Percentiles rank a stretch among this genome's conserved stretches.
Evolutionary conservation across 2,113 vertebrate genomes (phyloP).

Genomic region (Coregonus clupeaformis): DNA sequence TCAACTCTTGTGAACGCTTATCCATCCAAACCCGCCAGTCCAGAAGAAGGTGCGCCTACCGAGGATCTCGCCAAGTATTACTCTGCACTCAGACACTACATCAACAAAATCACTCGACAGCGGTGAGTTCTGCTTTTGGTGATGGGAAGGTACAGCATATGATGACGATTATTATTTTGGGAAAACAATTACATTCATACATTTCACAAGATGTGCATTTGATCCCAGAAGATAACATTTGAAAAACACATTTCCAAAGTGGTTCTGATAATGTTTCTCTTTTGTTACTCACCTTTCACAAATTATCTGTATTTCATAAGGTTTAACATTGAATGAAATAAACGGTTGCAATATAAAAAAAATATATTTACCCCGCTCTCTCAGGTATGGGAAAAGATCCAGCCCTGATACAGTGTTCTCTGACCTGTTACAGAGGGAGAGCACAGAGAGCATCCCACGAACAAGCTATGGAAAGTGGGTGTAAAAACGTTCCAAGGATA

Average conservation of each 20-base stretch:
- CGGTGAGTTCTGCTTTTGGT: constrained; percentile 73
- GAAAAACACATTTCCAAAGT: background rate
- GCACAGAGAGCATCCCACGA: constrained; percentile 80
- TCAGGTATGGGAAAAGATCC: constrained; percentile 92
- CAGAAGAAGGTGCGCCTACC: constrained; percentile 84
- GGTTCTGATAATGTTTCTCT: no score
- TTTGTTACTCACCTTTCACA: no score
- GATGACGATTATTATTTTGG: background rate
- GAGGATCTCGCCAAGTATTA: constrained; percentile 96
- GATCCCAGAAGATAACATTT: background rate
- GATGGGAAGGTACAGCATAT: background rate
- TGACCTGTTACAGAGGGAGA: constrained; percentile 86
- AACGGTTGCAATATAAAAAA: background rate
- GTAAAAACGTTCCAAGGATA: background rate
- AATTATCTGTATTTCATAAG: background rate
- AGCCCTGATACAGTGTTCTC: constrained; percentile 85
- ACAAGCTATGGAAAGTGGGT: constrained; percentile 51
- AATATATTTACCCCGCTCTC: constrained; percentile 12
- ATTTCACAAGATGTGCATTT: background rate
- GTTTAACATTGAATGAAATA: background rate
- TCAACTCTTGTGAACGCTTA: constrained; percentile 83
- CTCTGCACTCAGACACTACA: constrained; percentile 93
- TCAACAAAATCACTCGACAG: constrained; percentile 97
- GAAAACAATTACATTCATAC: background rate
- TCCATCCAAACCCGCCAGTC: constrained; percentile 89